Conservation (phyloP, 2,888 invertebrate genomes). For the Germaria angustata region DNA sequence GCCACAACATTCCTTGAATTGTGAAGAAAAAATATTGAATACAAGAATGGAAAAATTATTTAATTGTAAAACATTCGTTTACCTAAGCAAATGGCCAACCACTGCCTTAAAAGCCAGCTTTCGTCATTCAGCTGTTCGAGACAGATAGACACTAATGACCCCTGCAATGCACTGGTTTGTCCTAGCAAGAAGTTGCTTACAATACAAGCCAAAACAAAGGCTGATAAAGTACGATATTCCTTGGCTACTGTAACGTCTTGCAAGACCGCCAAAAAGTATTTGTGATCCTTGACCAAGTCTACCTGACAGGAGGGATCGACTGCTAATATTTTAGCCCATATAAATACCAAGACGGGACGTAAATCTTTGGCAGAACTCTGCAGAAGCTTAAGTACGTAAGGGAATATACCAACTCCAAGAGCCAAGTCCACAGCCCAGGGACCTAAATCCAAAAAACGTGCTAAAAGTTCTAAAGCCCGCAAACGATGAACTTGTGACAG, state of each 20-base stretch:
- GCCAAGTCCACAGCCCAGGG: conserved; percentile 97
- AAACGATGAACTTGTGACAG: conserved; percentile 90
- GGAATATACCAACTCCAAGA: conserved; percentile 98
- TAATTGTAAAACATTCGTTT: conserved; percentile 75
- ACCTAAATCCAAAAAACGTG: conserved; percentile 96
- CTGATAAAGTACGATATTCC: conserved; percentile 94
- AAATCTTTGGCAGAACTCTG: conserved; percentile 97
- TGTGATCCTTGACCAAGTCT: conserved; percentile 96
- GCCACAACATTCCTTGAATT: conserved; percentile 85
- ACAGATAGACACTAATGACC: conserved; percentile 93
- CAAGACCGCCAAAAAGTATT: conserved; percentile 95
- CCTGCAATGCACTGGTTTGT: conserved; percentile 94
- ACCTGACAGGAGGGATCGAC: conserved; percentile 97
- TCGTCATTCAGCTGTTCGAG: conserved; percentile 91
- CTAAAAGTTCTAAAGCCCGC: conserved; percentile 95
- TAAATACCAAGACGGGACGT: conserved; percentile 95
- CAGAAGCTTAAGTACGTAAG: conserved; percentile 97
- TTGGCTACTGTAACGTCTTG: conserved; percentile 92
- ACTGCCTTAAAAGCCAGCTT: conserved; percentile 86
- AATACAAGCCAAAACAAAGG: conserved; percentile 96
- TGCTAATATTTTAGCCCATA: conserved; percentile 99
- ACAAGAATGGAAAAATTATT: background rate
- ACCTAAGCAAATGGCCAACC: conserved; percentile 96
- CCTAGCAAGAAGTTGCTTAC: conserved; percentile 93
- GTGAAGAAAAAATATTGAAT: conserved; percentile 24